phyloP scores from a whole-genome alignment of 2,797 vertebrate species.

The Pristis pectinata region DNA sequence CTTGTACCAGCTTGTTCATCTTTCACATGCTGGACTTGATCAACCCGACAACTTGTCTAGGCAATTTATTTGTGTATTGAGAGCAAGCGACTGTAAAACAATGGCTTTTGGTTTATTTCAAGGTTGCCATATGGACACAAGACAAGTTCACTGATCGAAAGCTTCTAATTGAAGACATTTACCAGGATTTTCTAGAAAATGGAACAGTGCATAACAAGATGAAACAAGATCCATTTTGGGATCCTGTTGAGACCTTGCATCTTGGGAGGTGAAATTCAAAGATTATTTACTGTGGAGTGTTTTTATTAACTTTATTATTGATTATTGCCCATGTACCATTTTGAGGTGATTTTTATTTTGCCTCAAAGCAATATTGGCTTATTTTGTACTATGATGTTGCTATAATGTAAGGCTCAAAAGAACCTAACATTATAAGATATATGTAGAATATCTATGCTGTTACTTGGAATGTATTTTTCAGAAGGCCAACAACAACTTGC shows the following conservation, averaged over 20 bases:
- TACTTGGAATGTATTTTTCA: background rate
- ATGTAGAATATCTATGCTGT: background rate
- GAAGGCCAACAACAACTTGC: background rate
- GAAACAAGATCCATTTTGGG: slow-evolving; percentile 32
- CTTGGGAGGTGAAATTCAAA: slow-evolving; percentile 22
- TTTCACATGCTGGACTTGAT: background rate
- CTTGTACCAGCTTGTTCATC: background rate
- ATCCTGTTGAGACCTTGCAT: background rate
- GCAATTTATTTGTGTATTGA: background rate
- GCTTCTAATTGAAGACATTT: slow-evolving; percentile 24
- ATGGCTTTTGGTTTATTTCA: slow-evolving; percentile 1
- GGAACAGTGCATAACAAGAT: background rate
- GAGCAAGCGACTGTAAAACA: background rate
- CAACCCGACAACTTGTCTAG: background rate
- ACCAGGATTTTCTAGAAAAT: slow-evolving; percentile 16
- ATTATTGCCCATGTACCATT: background rate
- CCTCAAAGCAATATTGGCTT: background rate
- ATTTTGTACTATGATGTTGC: background rate
- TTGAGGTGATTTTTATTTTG: background rate
- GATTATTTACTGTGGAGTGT: background rate
- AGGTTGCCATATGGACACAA: slow-evolving; percentile 10
- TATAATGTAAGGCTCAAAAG: background rate
- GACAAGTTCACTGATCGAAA: slow-evolving; percentile 25
- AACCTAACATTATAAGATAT: background rate
- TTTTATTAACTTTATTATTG: background rate